Percentiles rank a stretch among this genome's conserved stretches.
Conservation (phyloP, 2,888 invertebrate genomes). For the Cheiracanthium punctorium region DNA sequence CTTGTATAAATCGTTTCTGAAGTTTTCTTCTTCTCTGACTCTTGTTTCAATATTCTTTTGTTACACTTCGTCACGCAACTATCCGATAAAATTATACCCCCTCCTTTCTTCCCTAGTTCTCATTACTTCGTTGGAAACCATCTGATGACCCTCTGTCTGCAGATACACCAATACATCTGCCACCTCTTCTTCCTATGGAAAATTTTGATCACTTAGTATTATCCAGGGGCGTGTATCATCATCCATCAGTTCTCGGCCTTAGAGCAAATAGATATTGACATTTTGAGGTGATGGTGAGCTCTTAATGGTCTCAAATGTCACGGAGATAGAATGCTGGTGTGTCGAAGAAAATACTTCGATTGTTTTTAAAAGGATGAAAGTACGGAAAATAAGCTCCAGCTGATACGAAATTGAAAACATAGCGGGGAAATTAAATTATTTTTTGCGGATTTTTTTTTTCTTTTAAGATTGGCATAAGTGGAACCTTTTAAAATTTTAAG, state of each 20-base stretch:
- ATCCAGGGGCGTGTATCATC: slow-evolving; percentile 16
- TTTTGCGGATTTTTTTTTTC: too few relatives aligned
- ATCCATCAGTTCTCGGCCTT: not conserved
- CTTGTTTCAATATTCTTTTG: slow-evolving; percentile 12
- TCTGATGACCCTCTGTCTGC: not conserved
- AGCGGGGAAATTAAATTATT: too few relatives aligned
- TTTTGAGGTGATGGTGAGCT: slow-evolving; percentile 31
- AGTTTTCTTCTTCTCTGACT: not conserved
- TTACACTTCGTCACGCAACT: not conserved
- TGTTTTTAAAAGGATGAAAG: not conserved
- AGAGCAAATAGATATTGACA: slow-evolving; percentile 37
- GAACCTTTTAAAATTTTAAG: too few relatives aligned
- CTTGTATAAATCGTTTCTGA: too few relatives aligned
- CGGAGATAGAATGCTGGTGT: not conserved
- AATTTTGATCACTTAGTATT: slow-evolving; percentile 27
- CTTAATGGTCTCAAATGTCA: slow-evolving; percentile 30
- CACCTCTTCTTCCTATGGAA: not conserved
- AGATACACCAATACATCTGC: not conserved
- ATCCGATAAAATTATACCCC: not conserved
- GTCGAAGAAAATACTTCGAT: not conserved
- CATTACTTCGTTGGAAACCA: not conserved
- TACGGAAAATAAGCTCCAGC: not conserved
- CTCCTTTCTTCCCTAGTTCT: not conserved
- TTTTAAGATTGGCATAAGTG: too few relatives aligned
- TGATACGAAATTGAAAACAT: too few relatives aligned